Evolutionary conservation across 1,140 invertebrate genomes (phyloP).

Genomic region (Zaprionus taronus): DNA sequence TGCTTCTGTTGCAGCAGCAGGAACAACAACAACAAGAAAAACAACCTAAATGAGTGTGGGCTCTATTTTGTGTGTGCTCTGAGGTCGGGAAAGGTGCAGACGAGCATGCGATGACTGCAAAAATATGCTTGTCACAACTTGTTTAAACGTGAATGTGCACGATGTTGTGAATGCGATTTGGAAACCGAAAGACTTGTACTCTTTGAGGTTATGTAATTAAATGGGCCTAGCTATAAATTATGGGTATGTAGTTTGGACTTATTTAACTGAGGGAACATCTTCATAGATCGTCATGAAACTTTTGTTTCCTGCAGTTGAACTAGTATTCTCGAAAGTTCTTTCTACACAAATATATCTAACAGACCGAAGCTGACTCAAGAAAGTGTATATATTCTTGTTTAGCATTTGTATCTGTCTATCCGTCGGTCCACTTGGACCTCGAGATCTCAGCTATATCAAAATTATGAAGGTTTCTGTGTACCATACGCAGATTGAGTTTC

Average conservation of each 20-base stretch:
- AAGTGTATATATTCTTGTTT: no score
- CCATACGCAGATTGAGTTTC: no score
- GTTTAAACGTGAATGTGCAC: background rate
- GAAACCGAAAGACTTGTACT: background rate
- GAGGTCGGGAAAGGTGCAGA: constrained; percentile 32
- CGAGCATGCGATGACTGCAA: background rate
- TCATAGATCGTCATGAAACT: no score
- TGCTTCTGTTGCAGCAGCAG: constrained; percentile 32
- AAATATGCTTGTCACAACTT: background rate
- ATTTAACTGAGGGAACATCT: no score
- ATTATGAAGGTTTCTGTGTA: no score
- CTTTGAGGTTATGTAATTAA: background rate
- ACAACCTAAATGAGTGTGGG: constrained; percentile 4
- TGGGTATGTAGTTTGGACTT: background rate
- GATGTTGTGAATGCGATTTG: background rate
- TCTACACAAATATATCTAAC: no score
- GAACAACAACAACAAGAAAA: constrained; percentile 15
- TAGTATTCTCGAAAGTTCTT: no score
- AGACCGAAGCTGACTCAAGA: no score
- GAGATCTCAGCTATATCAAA: no score
- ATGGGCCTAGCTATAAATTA: background rate
- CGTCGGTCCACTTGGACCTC: no score
- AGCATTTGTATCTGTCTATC: no score
- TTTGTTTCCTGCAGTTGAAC: no score
- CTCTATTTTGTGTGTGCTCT: constrained; percentile 14